Percentiles rank a stretch among this genome's conserved stretches.
These are phyloP conservation scores for Thaumetopoea pityocampa DNA, from an alignment of 1,140 invertebrate species.

Conservation along the genomic window DNA sequence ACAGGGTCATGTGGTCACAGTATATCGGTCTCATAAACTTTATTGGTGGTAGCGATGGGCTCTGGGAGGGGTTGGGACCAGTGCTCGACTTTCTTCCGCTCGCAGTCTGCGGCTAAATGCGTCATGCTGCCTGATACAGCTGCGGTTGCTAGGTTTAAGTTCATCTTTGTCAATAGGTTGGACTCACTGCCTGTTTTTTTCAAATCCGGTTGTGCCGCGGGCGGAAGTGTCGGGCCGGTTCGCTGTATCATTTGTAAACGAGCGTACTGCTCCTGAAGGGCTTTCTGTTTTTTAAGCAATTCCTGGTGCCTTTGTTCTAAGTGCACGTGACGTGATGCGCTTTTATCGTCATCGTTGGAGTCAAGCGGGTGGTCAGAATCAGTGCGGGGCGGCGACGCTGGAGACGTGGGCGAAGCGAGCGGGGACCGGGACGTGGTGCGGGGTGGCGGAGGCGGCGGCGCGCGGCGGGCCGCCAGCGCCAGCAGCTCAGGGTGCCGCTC, in stretches of 20 bases:
- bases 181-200: slow-evolving; percentile 94
- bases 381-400: slow-evolving; percentile 36
- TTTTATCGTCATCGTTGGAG: slow-evolving; percentile 63
- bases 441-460: slow-evolving; percentile 91
- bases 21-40: slow-evolving; percentile 93
- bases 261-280: slow-evolving; percentile 92
- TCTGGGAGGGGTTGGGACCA: slow-evolving; percentile 12
- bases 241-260: slow-evolving; percentile 90
- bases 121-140: slow-evolving; percentile 61
- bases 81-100: slow-evolving; percentile 23
- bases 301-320: slow-evolving; percentile 91
- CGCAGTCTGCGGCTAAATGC: slow-evolving; percentile 47
- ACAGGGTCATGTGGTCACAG: slow-evolving; percentile 77
- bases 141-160: slow-evolving; percentile 78
- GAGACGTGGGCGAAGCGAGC: slow-evolving; percentile 84
- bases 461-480: slow-evolving; percentile 80
- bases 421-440: slow-evolving; percentile 89
- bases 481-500: slow-evolving; percentile 85
- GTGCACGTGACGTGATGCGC: slow-evolving; percentile 84
- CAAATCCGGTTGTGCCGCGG: slow-evolving; percentile 79
- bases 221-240: slow-evolving; percentile 80
- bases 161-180: slow-evolving; percentile 91
- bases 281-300: slow-evolving; percentile 88
- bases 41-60: slow-evolving; percentile 71
- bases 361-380: slow-evolving; percentile 48